phyloP scores from a whole-genome alignment of 1,140 invertebrate genomes.

The Brachionus sp. region DNA sequence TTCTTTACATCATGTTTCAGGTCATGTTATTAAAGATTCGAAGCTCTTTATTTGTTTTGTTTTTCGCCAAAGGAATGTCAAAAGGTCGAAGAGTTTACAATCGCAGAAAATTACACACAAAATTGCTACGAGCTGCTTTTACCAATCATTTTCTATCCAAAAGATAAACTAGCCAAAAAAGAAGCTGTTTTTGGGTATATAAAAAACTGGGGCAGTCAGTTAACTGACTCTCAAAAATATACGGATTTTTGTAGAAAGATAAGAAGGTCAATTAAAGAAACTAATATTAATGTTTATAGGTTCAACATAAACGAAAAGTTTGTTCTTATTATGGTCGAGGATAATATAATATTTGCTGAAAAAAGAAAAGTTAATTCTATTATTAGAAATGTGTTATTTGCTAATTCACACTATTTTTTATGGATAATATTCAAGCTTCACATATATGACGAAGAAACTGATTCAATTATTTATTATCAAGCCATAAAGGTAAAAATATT shows the following conservation, averaged over 20 bases:
- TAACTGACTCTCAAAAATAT: background rate
- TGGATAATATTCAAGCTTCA: background rate
- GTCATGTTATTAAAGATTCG: background rate
- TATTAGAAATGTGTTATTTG: background rate
- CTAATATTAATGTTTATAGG: background rate
- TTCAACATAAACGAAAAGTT: background rate
- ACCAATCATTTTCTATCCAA: background rate
- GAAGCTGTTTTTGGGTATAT: background rate
- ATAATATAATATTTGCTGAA: background rate
- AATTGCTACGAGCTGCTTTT: background rate
- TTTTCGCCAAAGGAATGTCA: background rate
- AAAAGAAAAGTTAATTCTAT: background rate
- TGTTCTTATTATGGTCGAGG: background rate
- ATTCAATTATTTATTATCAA: background rate
- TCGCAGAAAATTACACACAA: background rate
- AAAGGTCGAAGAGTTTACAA: background rate
- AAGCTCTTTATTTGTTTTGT: background rate
- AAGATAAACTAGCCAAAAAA: background rate
- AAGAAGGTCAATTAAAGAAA: background rate
- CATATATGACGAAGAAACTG: background rate
- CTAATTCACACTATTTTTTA: background rate
- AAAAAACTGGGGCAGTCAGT: background rate
- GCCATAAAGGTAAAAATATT: background rate
- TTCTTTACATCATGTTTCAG: background rate
- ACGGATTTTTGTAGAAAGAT: background rate